Base-by-base conservation (phyloP, 2,113 vertebrate species). In the Origma solitaria region DNA sequence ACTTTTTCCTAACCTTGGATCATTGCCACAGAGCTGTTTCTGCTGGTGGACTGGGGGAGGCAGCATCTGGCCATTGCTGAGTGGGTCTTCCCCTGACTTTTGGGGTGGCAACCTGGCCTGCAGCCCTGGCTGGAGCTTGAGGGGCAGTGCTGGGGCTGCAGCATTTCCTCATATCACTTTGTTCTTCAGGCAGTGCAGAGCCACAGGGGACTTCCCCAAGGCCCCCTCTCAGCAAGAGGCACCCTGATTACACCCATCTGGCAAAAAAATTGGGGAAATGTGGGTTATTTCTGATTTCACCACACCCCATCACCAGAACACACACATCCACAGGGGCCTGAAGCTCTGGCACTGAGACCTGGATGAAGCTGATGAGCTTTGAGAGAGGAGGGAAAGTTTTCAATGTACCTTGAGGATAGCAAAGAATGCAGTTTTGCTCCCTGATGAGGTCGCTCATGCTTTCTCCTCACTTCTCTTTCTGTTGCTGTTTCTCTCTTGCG, bases 151-250 rank as follows among this genome's bases (percentile, higher is more conserved):
- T 38, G 49, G 15, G 31, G 9, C 30, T 69, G 42, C 54, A 30
- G 35, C 15, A 7, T 31, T 50, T 70, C 18, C 47, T 78, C 45
- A 35, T n/a, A 47, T 30, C 13, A 9, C 18, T 21, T 53, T 2
- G 2, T 20, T 31, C 47, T 78, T 44, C 57, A 58, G 85, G 23
- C 0, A 3, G 58, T 58, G 53, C 86, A 85, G 54, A 69, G 54
- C 28, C 30, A 44, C 44, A 40, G 64, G 4, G 17, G 10, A 13
- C 23, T 15, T 56, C n/a, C 13, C 15, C 49, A 58, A 53, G 24
- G 8, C 6, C 30, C 17, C 25, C 49, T 54, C 0, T 0, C 40
- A 56, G 45, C 35, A 51, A 37, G 40, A 45, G 27, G 27, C 2
- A 3, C 13, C 20, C 51, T 25, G 40, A 18, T 54, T 50, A 31